Evolutionary conservation across 2,888 invertebrate genomes (phyloP).

Genomic region (Liposcelis brunnea): DNA sequence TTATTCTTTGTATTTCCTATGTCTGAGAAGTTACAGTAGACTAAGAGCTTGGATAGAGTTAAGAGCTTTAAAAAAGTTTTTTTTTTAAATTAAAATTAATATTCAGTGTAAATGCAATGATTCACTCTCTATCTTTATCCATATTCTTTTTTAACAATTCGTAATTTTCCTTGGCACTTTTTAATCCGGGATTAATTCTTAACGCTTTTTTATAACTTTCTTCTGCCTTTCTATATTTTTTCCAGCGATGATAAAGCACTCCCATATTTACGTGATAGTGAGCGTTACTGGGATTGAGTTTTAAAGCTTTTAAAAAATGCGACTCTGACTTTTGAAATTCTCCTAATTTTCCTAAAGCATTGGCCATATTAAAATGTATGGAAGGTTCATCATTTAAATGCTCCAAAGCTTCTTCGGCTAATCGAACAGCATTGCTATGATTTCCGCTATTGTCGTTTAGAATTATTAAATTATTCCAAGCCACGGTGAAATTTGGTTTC

Average conservation of each 20-base stretch:
- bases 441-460: conserved; percentile 56
- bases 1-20: too few species aligned
- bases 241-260: conserved; percentile 87
- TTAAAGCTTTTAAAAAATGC: conserved; percentile 60
- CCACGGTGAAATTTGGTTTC: conserved; percentile 60
- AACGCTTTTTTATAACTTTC: conserved; percentile 59
- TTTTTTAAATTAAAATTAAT: too few species aligned
- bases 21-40: too few species aligned
- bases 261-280: conserved; percentile 79
- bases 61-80: too few species aligned
- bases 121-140: not conserved
- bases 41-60: too few species aligned
- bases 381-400: conserved; percentile 56
- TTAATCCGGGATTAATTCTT: conserved; percentile 47
- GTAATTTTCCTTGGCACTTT: conserved; percentile 47
- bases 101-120: too few species aligned
- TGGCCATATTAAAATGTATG: conserved; percentile 73
- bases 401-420: conserved; percentile 50
- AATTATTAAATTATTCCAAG: conserved; percentile 86
- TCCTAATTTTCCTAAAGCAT: conserved; percentile 68
- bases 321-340: conserved; percentile 62
- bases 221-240: conserved; percentile 53
- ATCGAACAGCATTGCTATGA: conserved; percentile 39
- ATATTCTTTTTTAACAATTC: not conserved
- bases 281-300: conserved; percentile 47